Percentiles rank a stretch among this genome's conserved stretches.
Conservation (phyloP, 2,888 invertebrate genomes). For the Campopleginae sp. region DNA sequence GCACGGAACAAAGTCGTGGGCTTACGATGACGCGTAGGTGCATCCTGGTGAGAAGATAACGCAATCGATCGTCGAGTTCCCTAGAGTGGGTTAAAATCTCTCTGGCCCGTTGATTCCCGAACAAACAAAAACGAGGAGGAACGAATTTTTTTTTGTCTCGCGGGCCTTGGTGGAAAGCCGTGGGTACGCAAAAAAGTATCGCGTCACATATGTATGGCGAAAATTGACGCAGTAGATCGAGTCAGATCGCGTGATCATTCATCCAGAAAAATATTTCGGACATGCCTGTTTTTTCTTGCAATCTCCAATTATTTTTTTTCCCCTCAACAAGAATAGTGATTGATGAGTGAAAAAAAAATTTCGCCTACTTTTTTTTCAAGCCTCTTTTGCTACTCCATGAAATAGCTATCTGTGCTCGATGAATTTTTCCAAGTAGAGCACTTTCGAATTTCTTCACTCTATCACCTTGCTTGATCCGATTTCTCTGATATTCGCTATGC, state of each 20-base stretch:
- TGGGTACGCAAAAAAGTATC: background rate
- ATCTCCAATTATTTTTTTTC: background rate
- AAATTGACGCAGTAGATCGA: constrained; percentile 17
- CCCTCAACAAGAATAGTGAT: constrained; percentile 1
- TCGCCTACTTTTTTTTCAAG: background rate
- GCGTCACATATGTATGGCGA: background rate
- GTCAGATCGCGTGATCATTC: background rate
- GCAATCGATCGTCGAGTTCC: constrained; percentile 69
- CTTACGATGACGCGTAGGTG: constrained; percentile 62
- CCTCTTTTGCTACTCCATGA: constrained; percentile 15
- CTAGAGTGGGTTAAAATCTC: constrained; percentile 21
- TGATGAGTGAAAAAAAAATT: background rate
- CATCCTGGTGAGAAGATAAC: constrained; percentile 81
- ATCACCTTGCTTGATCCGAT: constrained; percentile 31
- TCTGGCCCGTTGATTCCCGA: constrained; percentile 51
- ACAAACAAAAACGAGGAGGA: background rate
- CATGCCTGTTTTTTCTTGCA: background rate
- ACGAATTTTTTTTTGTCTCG: constrained; percentile 1
- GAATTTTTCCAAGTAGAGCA: constrained; percentile 44
- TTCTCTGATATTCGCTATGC: constrained; percentile 40
- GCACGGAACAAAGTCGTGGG: constrained; percentile 70
- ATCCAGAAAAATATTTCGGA: constrained; percentile 3
- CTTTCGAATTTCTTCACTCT: constrained; percentile 36
- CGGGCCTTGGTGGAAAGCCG: background rate
- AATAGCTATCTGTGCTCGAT: constrained; percentile 1